These are phyloP conservation scores for Falcaria lacertinaria DNA, from an alignment of 2,888 invertebrate species.

Conservation along the genomic window DNA sequence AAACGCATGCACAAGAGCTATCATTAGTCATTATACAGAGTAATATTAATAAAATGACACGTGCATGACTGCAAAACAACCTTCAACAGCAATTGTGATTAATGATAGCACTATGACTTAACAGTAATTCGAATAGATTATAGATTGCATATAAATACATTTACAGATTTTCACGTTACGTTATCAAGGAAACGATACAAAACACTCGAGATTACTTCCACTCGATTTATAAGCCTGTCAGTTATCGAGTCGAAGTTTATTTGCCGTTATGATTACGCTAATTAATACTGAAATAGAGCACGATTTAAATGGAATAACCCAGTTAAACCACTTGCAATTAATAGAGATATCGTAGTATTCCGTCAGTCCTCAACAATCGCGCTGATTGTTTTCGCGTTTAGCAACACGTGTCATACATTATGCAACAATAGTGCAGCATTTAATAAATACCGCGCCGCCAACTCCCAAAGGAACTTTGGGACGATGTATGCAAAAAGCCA, in stretches of 20 bases:
- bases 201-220: slow-evolving; percentile 53
- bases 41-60: background rate
- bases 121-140: background rate
- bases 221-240: slow-evolving; percentile 53
- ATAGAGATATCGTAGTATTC: slow-evolving; percentile 46
- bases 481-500: slow-evolving; percentile 57
- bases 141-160: slow-evolving; percentile 12
- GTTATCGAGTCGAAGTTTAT: slow-evolving; percentile 58
- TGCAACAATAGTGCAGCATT: slow-evolving; percentile 48
- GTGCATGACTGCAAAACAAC: background rate
- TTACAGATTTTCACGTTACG: slow-evolving; percentile 28
- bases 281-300: slow-evolving; percentile 63
- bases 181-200: slow-evolving; percentile 43
- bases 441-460: slow-evolving; percentile 48
- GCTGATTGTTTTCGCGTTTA: slow-evolving; percentile 47
- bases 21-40: background rate
- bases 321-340: slow-evolving; percentile 58
- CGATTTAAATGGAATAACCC: slow-evolving; percentile 71
- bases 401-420: slow-evolving; percentile 7
- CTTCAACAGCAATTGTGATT: background rate
- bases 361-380: slow-evolving; percentile 43
- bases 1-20: too few species aligned
- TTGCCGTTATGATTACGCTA: slow-evolving; percentile 63
- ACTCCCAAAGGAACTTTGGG: slow-evolving; percentile 47
- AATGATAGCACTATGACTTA: background rate